These are phyloP conservation scores for Xylophagus ater DNA, from an alignment of 2,888 invertebrate species.

Conservation along the genomic window DNA sequence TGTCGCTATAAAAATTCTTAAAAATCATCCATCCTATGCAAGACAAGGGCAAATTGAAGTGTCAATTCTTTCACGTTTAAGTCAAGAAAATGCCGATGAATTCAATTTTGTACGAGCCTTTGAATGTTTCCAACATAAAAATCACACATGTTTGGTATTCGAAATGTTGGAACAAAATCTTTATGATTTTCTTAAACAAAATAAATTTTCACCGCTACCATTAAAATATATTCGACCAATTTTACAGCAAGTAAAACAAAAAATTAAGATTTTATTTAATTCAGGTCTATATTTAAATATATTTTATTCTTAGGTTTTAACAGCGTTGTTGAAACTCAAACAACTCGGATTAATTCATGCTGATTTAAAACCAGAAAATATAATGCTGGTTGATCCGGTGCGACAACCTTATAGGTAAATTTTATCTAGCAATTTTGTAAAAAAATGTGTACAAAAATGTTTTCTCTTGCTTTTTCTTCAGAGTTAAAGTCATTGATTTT, in stretches of 20 bases:
- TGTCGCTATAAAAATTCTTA: conserved; percentile 99
- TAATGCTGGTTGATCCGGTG: conserved; percentile 98
- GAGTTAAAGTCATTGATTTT: conserved; percentile 99
- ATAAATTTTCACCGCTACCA: conserved; percentile 98
- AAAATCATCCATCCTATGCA: conserved; percentile 99
- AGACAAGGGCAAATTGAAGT: conserved; percentile 99
- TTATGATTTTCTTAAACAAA: conserved; percentile 99
- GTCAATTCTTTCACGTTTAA: conserved; percentile 81
- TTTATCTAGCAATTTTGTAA: too few relatives aligned
- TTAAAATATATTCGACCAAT: conserved; percentile 98
- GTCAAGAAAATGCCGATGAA: conserved; percentile 97
- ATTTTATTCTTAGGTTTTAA: conserved; percentile 40
- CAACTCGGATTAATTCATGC: conserved; percentile 99
- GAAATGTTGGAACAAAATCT: conserved; percentile 99
- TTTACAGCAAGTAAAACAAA: conserved; percentile 79
- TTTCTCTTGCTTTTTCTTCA: conserved; percentile 22
- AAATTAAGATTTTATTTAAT: neutral
- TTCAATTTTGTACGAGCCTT: conserved; percentile 99
- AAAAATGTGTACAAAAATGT: too few relatives aligned
- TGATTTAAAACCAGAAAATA: conserved; percentile 99
- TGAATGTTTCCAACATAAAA: conserved; percentile 99
- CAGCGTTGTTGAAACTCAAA: conserved; percentile 57
- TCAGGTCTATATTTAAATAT: neutral
- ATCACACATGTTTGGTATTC: conserved; percentile 98
- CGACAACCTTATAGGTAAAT: conserved; percentile 74